Percentiles rank a stretch among this genome's conserved stretches.
These are phyloP conservation scores for Alcis repandata DNA, from an alignment of 2,888 invertebrate genomes.

Conservation along the genomic window DNA sequence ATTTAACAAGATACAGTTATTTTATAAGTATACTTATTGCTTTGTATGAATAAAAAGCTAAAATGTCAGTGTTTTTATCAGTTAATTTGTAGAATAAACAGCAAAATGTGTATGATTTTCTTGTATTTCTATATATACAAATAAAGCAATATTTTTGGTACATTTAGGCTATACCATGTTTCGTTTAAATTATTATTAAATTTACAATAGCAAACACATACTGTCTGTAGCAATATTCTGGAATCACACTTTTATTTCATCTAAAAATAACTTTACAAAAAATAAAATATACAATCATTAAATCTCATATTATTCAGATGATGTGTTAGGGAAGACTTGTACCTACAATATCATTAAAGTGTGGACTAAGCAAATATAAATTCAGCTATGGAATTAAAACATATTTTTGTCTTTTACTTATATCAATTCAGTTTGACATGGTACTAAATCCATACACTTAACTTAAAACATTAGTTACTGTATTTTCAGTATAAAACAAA, in stretches of 20 bases:
- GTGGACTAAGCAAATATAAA: constrained; percentile 26
- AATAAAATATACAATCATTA: constrained; percentile 35
- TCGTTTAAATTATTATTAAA: constrained; percentile 31
- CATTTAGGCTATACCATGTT: constrained; percentile 43
- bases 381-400: background rate
- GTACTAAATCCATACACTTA: constrained; percentile 31
- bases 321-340: constrained; percentile 39
- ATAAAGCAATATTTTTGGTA: constrained; percentile 58
- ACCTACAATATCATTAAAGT: constrained; percentile 26
- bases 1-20: constrained; percentile 52
- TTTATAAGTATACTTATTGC: constrained; percentile 41
- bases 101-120: constrained; percentile 49
- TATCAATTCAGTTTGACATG: constrained; percentile 29
- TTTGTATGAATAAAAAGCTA: constrained; percentile 49
- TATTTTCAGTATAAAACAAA: constrained; percentile 12
- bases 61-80: constrained; percentile 46
- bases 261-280: constrained; percentile 39
- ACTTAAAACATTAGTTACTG: constrained; percentile 26
- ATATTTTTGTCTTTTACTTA: constrained; percentile 41
- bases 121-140: constrained; percentile 58
- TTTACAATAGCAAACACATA: constrained; percentile 35
- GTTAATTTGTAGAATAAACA: constrained; percentile 40
- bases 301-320: constrained; percentile 36
- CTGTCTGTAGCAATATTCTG: constrained; percentile 29
- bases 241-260: constrained; percentile 28